phyloP scores from a whole-genome alignment of 2,113 vertebrate species.

The Hemibagrus wyckioides region DNA sequence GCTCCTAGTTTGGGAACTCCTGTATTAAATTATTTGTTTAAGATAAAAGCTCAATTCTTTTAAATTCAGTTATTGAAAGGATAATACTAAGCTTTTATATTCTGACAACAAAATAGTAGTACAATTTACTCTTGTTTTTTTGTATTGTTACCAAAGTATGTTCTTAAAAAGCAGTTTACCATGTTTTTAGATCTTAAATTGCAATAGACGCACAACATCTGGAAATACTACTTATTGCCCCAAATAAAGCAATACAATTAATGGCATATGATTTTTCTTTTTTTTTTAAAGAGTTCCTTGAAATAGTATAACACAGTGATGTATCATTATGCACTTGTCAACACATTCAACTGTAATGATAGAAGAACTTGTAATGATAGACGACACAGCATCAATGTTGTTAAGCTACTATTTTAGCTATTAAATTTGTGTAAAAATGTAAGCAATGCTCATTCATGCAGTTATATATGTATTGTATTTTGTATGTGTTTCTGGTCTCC shows the following conservation, averaged over 20 bases:
- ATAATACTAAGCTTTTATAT: background rate
- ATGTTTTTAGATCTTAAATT: background rate
- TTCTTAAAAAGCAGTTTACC: background rate
- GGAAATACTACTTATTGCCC: background rate
- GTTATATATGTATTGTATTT: background rate
- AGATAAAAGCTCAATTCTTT: background rate
- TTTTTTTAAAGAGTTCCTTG: background rate
- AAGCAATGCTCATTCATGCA: background rate
- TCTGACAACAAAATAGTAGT: background rate
- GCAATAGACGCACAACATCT: background rate
- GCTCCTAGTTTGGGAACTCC: background rate
- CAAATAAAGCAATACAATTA: background rate
- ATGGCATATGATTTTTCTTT: background rate
- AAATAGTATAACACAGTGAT: background rate
- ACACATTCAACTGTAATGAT: background rate
- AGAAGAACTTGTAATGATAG: background rate
- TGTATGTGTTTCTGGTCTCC: conserved; percentile 39
- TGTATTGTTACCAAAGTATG: too few relatives aligned
- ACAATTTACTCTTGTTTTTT: background rate
- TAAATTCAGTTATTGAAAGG: background rate
- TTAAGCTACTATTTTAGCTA: background rate
- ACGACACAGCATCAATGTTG: background rate
- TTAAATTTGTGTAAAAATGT: background rate
- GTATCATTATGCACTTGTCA: background rate
- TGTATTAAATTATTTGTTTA: background rate